Evolutionary conservation across 1,140 invertebrate species (phyloP), one percentile per base, ranked within the genome.

Genomic region (Aphaenogaster rudis): DNA sequence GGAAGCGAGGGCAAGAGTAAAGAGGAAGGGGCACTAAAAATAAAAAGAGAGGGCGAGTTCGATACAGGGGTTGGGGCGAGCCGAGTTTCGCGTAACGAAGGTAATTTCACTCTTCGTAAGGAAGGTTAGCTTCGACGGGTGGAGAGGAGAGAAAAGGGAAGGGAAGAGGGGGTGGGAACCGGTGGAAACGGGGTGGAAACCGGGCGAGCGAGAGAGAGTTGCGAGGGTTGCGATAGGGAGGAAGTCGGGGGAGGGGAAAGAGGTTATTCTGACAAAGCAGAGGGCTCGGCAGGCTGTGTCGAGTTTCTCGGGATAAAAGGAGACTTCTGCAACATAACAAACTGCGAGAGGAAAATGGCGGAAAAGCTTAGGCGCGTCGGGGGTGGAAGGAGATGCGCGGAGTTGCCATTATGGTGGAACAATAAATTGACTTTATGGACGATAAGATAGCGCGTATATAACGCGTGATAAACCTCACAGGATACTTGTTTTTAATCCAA

Each of bases 11-110:
- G 71, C 85, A 21, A 80, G 87, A 78, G 63, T 76, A 86, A 66
- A 86, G 33, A 64, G 33, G 36, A 81, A 90, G 88, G 81, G 87
- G 87, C 87, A 91, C 89, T 88, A 90, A 67, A 90, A 86, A 92
- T 89, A 84, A 88, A 92, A 89, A 88, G 88, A 92, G 86, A 88
- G 89, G 88, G 88, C 90, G 92, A 90, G 82, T 86, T 88, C 92
- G 92, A 91, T 90, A 88, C 91, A 92, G 88, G 92, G 92, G 93
- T 87, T 91, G 92, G 92, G 92, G 89, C 93, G 90, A 93, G 90
- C 90, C 90, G 92, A 91, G 92, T 95, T 95, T 95, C 93, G 92
- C 94, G 93, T 95, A 95, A 95, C 94, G 94, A 95, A 95, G 95
- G 94, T 94, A 95, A 95, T 95, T 95, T 95, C 90, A 94, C 95